Percentiles rank a stretch among this genome's conserved stretches.
phyloP scores from a whole-genome alignment of 2,113 vertebrate genomes.

The Pygoscelis antarcticus region DNA sequence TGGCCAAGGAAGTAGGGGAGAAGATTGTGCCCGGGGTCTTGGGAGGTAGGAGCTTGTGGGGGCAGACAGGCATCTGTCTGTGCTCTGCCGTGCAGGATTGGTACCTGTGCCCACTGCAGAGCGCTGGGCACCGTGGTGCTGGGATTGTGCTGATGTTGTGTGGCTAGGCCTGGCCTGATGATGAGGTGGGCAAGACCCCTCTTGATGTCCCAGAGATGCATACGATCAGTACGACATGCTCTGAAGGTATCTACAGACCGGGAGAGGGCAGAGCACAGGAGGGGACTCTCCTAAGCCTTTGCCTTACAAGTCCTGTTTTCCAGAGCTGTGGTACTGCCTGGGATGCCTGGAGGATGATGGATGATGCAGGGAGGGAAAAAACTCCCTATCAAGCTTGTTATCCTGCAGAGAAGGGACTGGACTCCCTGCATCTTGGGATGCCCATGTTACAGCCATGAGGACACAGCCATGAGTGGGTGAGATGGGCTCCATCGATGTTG shows the following conservation, averaged over 20 bases:
- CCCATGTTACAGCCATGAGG: accelerated
- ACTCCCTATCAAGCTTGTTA: background rate
- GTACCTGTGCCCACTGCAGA: background rate
- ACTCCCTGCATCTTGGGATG: background rate
- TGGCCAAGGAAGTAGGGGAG: background rate
- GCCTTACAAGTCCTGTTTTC: background rate
- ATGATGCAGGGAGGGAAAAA: background rate
- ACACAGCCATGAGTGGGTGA: accelerated
- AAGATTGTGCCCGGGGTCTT: background rate
- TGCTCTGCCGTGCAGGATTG: background rate
- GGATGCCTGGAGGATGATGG: background rate
- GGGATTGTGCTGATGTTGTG: background rate
- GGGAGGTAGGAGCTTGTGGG: accelerated
- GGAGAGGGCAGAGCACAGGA: background rate
- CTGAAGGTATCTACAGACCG: background rate
- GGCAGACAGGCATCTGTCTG: accelerated
- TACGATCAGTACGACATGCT: accelerated
- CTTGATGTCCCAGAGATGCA: background rate
- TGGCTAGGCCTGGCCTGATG: background rate
- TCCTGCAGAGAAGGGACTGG: background rate
- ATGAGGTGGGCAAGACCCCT: background rate
- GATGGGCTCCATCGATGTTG: accelerated
- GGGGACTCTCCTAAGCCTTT: background rate
- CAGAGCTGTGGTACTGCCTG: background rate
- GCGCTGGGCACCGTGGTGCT: background rate